Evolutionary conservation across 1,140 invertebrate species (phyloP), one percentile per base, ranked within the genome.

Genomic region (Heliconius hewitsoni): DNA sequence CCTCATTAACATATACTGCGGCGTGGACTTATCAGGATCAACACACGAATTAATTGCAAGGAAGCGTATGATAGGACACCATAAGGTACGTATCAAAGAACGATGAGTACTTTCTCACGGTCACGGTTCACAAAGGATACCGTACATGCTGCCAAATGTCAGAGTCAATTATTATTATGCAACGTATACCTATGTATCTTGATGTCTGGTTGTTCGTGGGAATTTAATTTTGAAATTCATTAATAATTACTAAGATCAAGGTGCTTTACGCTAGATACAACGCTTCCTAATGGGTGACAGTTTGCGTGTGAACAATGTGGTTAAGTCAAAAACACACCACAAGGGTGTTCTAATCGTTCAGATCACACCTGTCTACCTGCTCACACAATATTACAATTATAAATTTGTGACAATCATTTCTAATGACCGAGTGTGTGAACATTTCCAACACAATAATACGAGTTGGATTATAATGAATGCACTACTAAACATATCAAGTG

Each of bases 31-130:
- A 94, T 94, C 93, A 86, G 81, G 82, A 88, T 86, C 85, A 93
- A 91, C 92, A 83, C 81, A 77, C 81, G 86, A 90, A 90, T 93
- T 93, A 93, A 93, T 94, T 88, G 87, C 89, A 91, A 93, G 90
- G 89, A 93, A 91, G 82, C 85, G 86, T 86, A 83, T 85, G 78
- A 42, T 83, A 88, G 82, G 77, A 87, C 83, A 80, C 90, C 92
- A 93, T 91, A 92, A 88, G 91, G 91, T 83, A 82, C 81, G 77
- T 77, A 70, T 30, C 71, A 70, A 79, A 79, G 71, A 81, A 80
- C 77, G 81, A 66, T 71, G 71, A 71, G 23, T 27, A 66, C 76
- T 77, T 81, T 85, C 92, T 89, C 92, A 94, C 91, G 91, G 83
- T 90, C 81, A 77, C 66, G 79, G 81, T 82, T 74, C 79, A 80